Base-by-base conservation (phyloP, 2,888 invertebrate species). In the Zele albiditarsus region DNA sequence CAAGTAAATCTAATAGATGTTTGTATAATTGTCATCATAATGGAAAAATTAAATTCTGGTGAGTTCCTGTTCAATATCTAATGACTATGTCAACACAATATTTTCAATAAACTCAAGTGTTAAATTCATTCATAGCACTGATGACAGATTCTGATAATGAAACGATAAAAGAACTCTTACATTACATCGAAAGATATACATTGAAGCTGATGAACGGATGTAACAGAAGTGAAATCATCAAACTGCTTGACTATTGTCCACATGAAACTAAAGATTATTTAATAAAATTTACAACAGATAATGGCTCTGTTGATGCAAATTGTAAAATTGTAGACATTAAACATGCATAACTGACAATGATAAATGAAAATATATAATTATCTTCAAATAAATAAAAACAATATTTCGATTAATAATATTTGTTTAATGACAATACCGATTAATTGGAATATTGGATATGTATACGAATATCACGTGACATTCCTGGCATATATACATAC, bases 171-270 rank as follows among this genome's bases (percentile, higher is more conserved):
- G 82, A 85, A 72, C 79, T 88, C 12, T 76, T 80, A 12, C 77
- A 82, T 12, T 84, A 83, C 69, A 79, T 84, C 38, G 78, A 81
- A 74, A 84, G 81, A 76, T 86, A 84, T 77, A 87, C 86, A 84
- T 69, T 80, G 31, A 83, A 83, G 70, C 33, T 33, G 33, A 20
- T 63, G 10, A 20, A 63, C 3, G 38, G 6, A 63, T 16, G 20
- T 23, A 53, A 20, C 2, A 23, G 5, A 23, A 53, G 4, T 10
- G 53, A 53, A n/a, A 53, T 53, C 23, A 53, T 3, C 8, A 20
- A 23, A 53, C 20, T 53, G 23, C 20, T 53, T 20, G 6, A 53
- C 2, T 53, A 53, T 53, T 53, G 20, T 20, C 23, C 53, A 8
- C 20, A 20, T n/a, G 53, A 53, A 53, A n/a, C n/a, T 6, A 53